Base-by-base conservation (phyloP, 2,888 invertebrate species). In the Caenorhabditis sp. region DNA sequence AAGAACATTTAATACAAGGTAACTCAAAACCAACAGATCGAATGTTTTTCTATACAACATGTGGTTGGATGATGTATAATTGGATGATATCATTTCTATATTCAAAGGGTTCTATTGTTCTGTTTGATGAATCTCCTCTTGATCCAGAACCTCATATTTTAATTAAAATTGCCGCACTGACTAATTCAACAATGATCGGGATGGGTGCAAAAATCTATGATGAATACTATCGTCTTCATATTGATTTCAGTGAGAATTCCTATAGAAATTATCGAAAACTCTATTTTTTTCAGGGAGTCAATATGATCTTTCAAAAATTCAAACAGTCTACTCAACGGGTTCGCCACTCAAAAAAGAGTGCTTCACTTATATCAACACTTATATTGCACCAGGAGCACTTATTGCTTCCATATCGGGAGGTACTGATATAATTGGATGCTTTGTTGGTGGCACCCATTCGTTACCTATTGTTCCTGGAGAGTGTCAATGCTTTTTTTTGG, bases 51-150 rank as follows among this genome's bases (percentile, higher is more conserved):
- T 91, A 90, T 84, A 91, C 91, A 19, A 91, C 91, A 5, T 90
- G 90, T 36, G 91, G 91, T 21, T 91, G 91, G 91, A 91, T 91
- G 91, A 91, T 91, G 91, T 91, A 91, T 90, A 91, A 91, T 82
- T 91, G 91, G 80, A 64, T 76, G 68, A 77, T 62, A 85, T 91
- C 58, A 89, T 91, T 26, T 85, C 90, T 21, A 90, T 69, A 67
- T 36, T 76, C 64, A 43, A 78, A 77, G 51, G 78, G 81, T 27
- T 77, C 81, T 21, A 88, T 91, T 23, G 90, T 91, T 12, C 85
- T 91, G 5, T 91, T 91, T 81, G 91, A 91, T 81, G 91, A 91
- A 24, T 90, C 90, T 24, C 91, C 91, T 1, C 85, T 91, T 17
- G 86, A 89, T 24, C 90, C 90, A 14, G 87, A 88, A 69, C 87